Evolutionary conservation across 1,140 invertebrate genomes (phyloP).

Genomic region (Eupristina koningsbergeri): DNA sequence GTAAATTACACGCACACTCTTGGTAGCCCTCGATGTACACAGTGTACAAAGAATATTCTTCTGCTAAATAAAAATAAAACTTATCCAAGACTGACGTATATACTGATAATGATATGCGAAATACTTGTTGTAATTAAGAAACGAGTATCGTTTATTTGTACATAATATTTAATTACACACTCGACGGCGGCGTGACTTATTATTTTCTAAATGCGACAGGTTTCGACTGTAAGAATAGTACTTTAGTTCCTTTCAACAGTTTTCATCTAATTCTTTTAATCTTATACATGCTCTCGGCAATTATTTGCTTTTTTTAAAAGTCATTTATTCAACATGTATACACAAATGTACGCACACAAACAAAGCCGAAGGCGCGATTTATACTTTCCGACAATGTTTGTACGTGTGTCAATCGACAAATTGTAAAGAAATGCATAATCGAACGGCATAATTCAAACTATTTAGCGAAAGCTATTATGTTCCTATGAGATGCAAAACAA

Average conservation of each 20-base stretch:
- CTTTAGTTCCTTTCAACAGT: slow-evolving; percentile 46
- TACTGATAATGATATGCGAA: slow-evolving; percentile 64
- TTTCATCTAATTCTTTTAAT: slow-evolving; percentile 30
- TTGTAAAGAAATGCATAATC: slow-evolving; percentile 49
- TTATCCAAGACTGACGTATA: slow-evolving; percentile 72
- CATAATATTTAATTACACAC: slow-evolving; percentile 72
- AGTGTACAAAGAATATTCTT: slow-evolving; percentile 65
- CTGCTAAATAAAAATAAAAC: slow-evolving; percentile 64
- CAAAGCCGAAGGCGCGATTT: slow-evolving; percentile 11
- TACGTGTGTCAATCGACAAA: slow-evolving; percentile 32
- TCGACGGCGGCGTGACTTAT: slow-evolving; percentile 72
- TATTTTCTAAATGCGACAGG: slow-evolving; percentile 50
- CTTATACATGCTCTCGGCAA: slow-evolving; percentile 28
- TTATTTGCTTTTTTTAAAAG: slow-evolving; percentile 27
- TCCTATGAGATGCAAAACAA: slow-evolving; percentile 50
- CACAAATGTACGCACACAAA: not conserved
- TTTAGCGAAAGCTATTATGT: slow-evolving; percentile 46
- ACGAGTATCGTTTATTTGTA: slow-evolving; percentile 71
- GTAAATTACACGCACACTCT: slow-evolving; percentile 56
- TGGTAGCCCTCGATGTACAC: slow-evolving; percentile 63
- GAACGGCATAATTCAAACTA: slow-evolving; percentile 49
- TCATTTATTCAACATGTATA: slow-evolving; percentile 15
- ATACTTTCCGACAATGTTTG: slow-evolving; percentile 29
- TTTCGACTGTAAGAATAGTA: slow-evolving; percentile 42
- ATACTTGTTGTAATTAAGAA: slow-evolving; percentile 72